phyloP scores from a whole-genome alignment of 2,797 vertebrate genomes.

The Sarcoramphus papa region DNA sequence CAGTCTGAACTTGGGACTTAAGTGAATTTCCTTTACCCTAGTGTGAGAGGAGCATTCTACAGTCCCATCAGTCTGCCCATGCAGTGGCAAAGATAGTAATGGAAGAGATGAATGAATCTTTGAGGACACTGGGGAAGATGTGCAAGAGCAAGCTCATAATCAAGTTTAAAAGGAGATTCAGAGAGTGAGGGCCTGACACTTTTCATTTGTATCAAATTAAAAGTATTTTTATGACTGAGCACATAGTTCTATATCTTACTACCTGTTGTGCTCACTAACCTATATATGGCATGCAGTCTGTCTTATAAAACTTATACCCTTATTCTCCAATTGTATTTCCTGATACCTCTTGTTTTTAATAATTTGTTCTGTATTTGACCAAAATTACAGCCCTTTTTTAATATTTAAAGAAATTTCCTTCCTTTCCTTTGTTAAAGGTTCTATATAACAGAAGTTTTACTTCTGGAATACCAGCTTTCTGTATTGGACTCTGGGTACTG shows the following conservation, averaged over 20 bases:
- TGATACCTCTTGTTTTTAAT: not conserved
- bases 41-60: not conserved
- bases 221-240: not conserved
- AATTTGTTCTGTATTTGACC: not conserved
- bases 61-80: not conserved
- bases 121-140: not conserved
- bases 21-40: not conserved
- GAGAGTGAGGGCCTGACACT: not conserved
- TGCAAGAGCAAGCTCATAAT: not conserved
- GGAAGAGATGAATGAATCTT: not conserved
- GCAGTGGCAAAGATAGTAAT: not conserved
- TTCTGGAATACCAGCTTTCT: not conserved
- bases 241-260: not conserved
- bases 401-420: not conserved
- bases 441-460: not conserved
- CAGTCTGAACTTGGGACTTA: not conserved
- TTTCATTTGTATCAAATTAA: not conserved
- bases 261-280: not conserved
- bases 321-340: not conserved
- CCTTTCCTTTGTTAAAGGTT: not conserved
- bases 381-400: not conserved
- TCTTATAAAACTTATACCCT: fast-evolving
- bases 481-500: not conserved
- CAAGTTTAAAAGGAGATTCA: not conserved
- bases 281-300: too few relatives aligned